Evolutionary conservation across 37 sponge, comb jelly and placozoan genomes (phyloP).

Genomic region (Halisarca cf. caerulea): DNA sequence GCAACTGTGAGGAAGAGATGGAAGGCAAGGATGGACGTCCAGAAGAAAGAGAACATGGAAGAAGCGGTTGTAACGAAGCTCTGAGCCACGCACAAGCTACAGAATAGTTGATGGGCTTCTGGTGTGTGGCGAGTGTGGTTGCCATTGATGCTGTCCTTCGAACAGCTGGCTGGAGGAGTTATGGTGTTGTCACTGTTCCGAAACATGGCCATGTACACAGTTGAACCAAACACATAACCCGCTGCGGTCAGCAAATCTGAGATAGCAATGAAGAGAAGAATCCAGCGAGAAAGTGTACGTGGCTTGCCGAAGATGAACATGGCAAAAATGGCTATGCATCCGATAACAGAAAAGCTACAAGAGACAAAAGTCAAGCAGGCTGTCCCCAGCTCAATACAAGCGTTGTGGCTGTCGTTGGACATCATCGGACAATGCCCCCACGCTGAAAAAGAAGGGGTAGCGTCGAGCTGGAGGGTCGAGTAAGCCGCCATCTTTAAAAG

Average conservation of each 20-base stretch:
- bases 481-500: too few relatives aligned
- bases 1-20: conserved; percentile 58
- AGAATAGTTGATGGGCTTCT: background rate
- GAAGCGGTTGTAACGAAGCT: conserved; percentile 54
- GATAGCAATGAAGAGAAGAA: conserved; percentile 1
- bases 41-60: conserved; percentile 45
- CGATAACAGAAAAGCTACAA: conserved; percentile 8
- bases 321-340: conserved; percentile 3
- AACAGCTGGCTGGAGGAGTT: background rate
- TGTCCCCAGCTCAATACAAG: too few relatives aligned
- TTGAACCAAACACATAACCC: conserved; percentile 22
- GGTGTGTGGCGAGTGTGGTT: too few relatives aligned
- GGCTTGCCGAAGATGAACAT: background rate
- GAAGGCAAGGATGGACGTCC: conserved; percentile 66
- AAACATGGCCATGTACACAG: background rate
- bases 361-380: background rate
- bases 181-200: background rate
- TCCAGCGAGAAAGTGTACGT: background rate
- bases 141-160: background rate
- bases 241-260: conserved; percentile 4
- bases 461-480: too few relatives aligned
- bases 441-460: too few relatives aligned
- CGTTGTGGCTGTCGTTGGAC: too few relatives aligned
- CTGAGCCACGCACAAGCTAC: conserved; percentile 46
- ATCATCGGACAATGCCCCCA: too few relatives aligned